These are phyloP conservation scores for Catharus minimus DNA, from an alignment of 2,113 vertebrate genomes.

Conservation along the genomic window DNA sequence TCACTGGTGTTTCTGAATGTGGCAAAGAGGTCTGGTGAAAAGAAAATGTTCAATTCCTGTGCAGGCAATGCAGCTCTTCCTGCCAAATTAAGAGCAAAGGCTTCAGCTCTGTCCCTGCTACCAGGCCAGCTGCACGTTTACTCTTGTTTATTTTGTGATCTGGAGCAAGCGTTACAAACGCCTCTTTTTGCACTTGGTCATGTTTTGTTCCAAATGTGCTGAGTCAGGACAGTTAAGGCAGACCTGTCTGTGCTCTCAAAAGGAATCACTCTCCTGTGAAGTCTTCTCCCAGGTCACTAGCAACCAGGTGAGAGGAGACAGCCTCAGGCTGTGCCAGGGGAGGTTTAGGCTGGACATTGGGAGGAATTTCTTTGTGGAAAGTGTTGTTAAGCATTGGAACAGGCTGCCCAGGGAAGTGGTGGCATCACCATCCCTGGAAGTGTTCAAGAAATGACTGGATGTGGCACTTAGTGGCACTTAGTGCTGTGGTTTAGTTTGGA, in stretches of 20 bases:
- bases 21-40: background rate
- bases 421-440: background rate
- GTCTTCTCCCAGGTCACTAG: background rate
- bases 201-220: background rate
- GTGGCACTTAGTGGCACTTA: background rate
- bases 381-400: background rate
- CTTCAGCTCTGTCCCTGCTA: background rate
- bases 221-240: background rate
- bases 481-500: background rate
- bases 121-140: background rate
- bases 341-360: background rate
- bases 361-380: background rate
- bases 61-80: background rate
- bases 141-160: background rate
- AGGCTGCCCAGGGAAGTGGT: background rate
- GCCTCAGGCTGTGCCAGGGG: background rate
- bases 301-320: background rate
- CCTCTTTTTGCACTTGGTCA: background rate
- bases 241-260: background rate
- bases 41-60: background rate
- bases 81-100: background rate
- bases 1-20: background rate
- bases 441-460: rapidly evolving
- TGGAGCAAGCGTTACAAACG: background rate
- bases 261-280: background rate